These are phyloP conservation scores for Pterophyllum scalare DNA, from an alignment of 2,113 vertebrate species.

Conservation along the genomic window DNA sequence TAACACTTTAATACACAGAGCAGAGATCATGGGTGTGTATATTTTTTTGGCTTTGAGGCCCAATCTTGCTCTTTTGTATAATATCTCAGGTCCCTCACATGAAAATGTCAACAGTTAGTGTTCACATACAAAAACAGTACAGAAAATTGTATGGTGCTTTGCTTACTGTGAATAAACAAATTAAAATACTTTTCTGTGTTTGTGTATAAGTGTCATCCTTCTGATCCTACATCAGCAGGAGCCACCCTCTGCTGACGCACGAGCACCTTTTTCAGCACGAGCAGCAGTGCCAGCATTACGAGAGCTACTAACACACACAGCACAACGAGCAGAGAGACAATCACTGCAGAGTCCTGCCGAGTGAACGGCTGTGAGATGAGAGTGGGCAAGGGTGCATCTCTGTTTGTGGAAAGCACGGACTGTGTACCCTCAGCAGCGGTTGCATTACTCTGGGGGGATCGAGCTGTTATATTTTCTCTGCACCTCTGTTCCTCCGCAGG, in stretches of 20 bases:
- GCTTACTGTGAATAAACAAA: constrained; percentile 13
- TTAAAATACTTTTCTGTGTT: constrained; percentile 1
- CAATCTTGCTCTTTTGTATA: constrained; percentile 43
- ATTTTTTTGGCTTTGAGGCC: constrained; percentile 38
- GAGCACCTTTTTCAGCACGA: constrained; percentile 70
- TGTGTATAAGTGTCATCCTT: constrained; percentile 30
- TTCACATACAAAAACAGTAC: constrained; percentile 6
- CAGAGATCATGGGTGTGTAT: not conserved
- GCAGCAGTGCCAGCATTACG: constrained; percentile 64
- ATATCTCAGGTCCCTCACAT: not conserved
- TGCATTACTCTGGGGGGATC: not conserved
- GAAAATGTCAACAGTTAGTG: constrained; percentile 6
- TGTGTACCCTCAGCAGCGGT: constrained; percentile 35
- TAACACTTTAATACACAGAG: not conserved
- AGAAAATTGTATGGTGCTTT: constrained; percentile 12
- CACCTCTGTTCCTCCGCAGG: constrained; percentile 44
- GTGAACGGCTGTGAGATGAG: not conserved
- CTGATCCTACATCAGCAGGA: constrained; percentile 55
- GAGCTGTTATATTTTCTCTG: constrained; percentile 54
- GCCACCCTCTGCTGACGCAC: constrained; percentile 73
- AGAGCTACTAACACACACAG: constrained; percentile 73
- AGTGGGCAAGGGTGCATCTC: constrained; percentile 35
- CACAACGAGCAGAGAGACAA: constrained; percentile 68
- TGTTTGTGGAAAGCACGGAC: constrained; percentile 51
- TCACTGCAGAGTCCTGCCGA: constrained; percentile 36